Evolutionary conservation across 2,888 invertebrate genomes (phyloP), one percentile per base, ranked within the genome.

Genomic region (Octodonta nipae): DNA sequence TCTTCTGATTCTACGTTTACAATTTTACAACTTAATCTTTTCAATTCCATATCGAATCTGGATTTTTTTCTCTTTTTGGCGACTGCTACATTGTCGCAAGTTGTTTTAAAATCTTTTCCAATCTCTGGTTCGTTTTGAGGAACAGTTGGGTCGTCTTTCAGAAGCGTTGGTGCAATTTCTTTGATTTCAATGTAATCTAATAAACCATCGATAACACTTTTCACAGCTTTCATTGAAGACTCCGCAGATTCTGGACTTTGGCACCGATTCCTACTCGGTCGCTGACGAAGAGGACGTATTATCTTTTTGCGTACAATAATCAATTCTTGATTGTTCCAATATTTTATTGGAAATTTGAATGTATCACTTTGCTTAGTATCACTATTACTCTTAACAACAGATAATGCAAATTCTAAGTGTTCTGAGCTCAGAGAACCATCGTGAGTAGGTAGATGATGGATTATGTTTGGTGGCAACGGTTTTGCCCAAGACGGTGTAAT

Each of bases 21-120:
- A 16, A 78, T 68, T 36, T 75, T 78, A 5, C 78, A 77, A 57
- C 71, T 76, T 20, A 79, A 63, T 40, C 75, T 64, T 33, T 63
- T 65, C 36, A 79, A 55, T 58, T 78, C 78, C 4, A 43, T 15
- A 29, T 53, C 49, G 2, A 55, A 40, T 41, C 43, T 47, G 1
- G 43, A 42, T 13, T 34, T 36, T 28, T 40, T 45, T 31, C 40
- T 43, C 33, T 35, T 40, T 24, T 37, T 40, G 5, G 41, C 32
- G 4, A 43, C 31, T 16, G 34, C 36, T 2, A 40, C 15, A 17
- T 40, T 34, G 12, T 33, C 40, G 4, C 41, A 33, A 5, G 32
- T 35, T 5, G 32, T 36, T 1, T 36, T 27, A 33, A 46, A 42
- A 13, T 40, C 41, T 30, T 43, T 39, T 12, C 47, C 39, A 20